Conservation (phyloP, 2,113 vertebrate species). For the Anseranas semipalmata region DNA sequence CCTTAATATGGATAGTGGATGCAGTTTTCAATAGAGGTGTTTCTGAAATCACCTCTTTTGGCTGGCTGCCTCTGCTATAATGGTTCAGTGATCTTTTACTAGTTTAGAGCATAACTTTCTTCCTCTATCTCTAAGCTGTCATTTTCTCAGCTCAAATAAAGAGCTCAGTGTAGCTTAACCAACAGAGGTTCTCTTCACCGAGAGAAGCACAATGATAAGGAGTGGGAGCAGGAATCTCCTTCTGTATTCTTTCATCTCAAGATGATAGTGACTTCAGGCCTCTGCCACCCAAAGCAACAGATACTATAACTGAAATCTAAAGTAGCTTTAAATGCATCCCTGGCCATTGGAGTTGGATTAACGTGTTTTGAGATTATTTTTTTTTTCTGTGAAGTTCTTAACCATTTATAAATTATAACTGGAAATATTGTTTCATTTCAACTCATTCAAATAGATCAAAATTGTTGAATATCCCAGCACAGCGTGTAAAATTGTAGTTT, state of each 20-base stretch:
- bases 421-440: neutral
- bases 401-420: neutral
- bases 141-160: neutral
- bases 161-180: neutral
- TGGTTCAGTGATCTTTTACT: neutral
- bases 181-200: neutral
- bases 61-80: neutral
- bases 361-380: neutral
- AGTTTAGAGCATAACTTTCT: neutral
- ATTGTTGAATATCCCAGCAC: neutral
- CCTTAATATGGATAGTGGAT: neutral
- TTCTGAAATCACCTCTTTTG: neutral
- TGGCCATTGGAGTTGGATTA: neutral
- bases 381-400: neutral
- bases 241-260: neutral
- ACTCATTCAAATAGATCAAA: neutral
- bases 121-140: neutral
- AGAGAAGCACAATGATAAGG: neutral
- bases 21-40: neutral
- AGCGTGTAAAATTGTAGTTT: neutral
- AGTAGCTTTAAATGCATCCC: neutral
- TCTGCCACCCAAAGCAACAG: neutral
- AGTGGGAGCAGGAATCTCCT: neutral
- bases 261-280: neutral
- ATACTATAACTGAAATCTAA: neutral